Evolutionary conservation across 2,888 invertebrate species (phyloP), one percentile per base, ranked within the genome.

Genomic region (Cyclophora albipunctata): DNA sequence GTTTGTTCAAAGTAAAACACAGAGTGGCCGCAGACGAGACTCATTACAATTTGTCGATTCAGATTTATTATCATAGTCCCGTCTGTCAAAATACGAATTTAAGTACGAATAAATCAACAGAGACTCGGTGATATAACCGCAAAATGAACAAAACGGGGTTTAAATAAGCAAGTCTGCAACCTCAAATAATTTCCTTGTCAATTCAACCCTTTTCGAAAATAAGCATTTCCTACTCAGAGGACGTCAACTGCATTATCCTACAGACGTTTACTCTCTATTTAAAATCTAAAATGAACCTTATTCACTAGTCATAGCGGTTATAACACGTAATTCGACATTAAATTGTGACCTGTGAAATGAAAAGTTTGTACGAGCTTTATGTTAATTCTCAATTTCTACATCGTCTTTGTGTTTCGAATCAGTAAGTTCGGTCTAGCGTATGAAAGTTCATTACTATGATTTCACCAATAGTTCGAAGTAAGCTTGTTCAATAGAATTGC

Each of bases 221-320:
- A 55, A 50, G 48, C 66, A 66, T 67, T 62, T 59, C 55, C 51
- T 53, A 70, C 71, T 68, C 68, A 64, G 67, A 67, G 66, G 67
- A 73, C 70, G 67, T 67, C 73, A 71, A 54, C 51, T 53, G 63
- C 64, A 71, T 73, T 71, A 73, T 73, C 69, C 65, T 45, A 49
- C 20, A 6, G 42, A 37, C 41, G 34, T 4, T 2, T 5, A 40
- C 42, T 44, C 3, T 40, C 34, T 5, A 45, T 43, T 34, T 50
- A 58, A 20, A 57, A 37, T 53, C 46, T 35, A 58, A 55, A 53
- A 53, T 54, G 55, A 48, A 37, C 42, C 48, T 49, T 59, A 54
- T 57, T 51, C 53, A 46, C 34, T 49, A 48, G 51, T 49, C 50
- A 45, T 55, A n/a, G 7, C 7, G 4, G 45, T 33, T 37, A 20